These are phyloP conservation scores for Gryon sp. DNA, from an alignment of 1,140 invertebrate species.

Conservation along the genomic window DNA sequence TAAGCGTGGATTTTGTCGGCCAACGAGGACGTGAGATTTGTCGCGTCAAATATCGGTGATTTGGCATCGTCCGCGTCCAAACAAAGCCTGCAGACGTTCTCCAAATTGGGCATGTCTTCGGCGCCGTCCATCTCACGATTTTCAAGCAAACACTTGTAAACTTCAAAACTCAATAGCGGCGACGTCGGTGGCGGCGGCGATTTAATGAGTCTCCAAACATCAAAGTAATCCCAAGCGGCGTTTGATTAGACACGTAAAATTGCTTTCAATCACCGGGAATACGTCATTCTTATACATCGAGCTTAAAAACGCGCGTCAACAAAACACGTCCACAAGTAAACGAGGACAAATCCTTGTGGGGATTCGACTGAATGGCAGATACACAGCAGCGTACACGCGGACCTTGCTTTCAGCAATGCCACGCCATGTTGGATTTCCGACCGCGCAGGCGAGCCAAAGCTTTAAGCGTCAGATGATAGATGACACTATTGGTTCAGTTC, in stretches of 20 bases:
- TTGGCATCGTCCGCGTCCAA: constrained; percentile 80
- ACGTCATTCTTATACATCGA: constrained; percentile 1
- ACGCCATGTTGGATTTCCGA: constrained; percentile 18
- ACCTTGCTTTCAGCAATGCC: constrained; percentile 1
- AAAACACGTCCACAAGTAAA: background rate
- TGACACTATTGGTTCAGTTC: background rate
- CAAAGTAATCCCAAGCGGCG: too few species aligned
- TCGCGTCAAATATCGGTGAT: constrained; percentile 73
- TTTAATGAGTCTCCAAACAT: too few species aligned
- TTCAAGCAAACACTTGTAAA: constrained; percentile 8
- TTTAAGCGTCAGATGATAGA: too few species aligned
- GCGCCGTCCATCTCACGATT: constrained; percentile 73
- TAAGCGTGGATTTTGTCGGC: constrained; percentile 82
- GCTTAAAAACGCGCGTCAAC: too few species aligned
- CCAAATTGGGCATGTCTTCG: constrained; percentile 69
- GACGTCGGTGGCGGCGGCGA: background rate
- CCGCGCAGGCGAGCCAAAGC: constrained; percentile 2
- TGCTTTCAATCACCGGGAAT: constrained; percentile 4
- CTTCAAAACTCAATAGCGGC: constrained; percentile 23
- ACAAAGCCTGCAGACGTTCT: constrained; percentile 82
- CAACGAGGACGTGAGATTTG: constrained; percentile 78
- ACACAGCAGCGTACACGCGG: constrained; percentile 21
- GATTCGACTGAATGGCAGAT: too few species aligned
- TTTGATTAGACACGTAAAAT: too few species aligned
- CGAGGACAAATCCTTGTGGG: too few species aligned